phyloP scores from a whole-genome alignment of 2,888 invertebrate genomes.

The Steinernema carpocapsae region DNA sequence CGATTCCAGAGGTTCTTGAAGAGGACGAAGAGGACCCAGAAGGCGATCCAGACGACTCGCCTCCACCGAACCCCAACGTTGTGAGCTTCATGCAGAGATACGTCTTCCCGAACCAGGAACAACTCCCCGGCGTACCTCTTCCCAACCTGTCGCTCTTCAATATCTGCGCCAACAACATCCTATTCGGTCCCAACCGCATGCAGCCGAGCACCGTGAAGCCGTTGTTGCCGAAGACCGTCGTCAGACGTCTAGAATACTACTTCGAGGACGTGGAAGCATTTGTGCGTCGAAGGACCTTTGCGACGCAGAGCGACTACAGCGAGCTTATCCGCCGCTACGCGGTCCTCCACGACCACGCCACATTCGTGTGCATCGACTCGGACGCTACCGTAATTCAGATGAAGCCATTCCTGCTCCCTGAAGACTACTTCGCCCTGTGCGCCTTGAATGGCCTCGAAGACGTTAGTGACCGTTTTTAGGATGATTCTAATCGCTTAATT shows the following conservation, averaged over 20 bases:
- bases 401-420: conserved; percentile 15
- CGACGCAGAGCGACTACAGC: conserved; percentile 5
- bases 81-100: too few relatives aligned
- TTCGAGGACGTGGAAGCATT: conserved; percentile 24
- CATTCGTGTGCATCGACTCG: conserved; percentile 22
- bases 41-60: too few relatives aligned
- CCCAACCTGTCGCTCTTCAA: neutral
- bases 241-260: conserved; percentile 7
- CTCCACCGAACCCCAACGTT: too few relatives aligned
- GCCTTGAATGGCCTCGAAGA: conserved; percentile 26
- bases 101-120: neutral
- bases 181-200: conserved; percentile 11
- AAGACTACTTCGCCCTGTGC: conserved; percentile 18
- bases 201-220: conserved; percentile 13
- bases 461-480: neutral
- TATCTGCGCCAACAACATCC: conserved; percentile 6
- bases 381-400: conserved; percentile 16
- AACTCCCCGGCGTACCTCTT: neutral
- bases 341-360: neutral
- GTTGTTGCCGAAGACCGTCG: conserved; percentile 2
- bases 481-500: neutral
- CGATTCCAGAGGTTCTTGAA: too few relatives aligned
- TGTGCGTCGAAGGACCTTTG: neutral
- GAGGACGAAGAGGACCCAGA: neutral
- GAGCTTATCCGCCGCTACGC: conserved; percentile 7